Conservation (phyloP, 1,140 invertebrate genomes). For the Potamilus streckersoni region DNA sequence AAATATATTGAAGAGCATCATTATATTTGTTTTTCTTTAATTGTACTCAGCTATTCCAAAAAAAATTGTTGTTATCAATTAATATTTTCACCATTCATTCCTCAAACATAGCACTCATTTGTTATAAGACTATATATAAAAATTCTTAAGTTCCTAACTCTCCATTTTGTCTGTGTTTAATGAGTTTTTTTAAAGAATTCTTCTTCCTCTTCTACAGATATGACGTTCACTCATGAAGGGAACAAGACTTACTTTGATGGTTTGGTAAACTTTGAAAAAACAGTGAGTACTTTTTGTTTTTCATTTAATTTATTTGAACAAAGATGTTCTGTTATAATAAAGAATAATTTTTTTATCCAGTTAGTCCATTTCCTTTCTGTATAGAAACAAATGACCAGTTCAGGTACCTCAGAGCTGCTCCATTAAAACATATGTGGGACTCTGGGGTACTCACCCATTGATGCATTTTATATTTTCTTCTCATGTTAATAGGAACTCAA, state of each 20-base stretch:
- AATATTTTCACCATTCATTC: not conserved
- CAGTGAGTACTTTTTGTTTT: constrained; percentile 68
- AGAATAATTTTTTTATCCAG: not conserved
- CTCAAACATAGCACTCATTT: not conserved
- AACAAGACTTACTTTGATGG: constrained; percentile 87
- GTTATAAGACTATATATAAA: not conserved
- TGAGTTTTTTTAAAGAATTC: not conserved
- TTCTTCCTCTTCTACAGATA: constrained; percentile 71
- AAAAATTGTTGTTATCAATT: too few relatives aligned
- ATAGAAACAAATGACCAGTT: too few relatives aligned
- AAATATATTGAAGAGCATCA: too few relatives aligned
- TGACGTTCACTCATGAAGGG: constrained; percentile 92
- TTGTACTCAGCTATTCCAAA: too few relatives aligned
- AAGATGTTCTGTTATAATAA: too few relatives aligned
- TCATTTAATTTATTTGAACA: not conserved
- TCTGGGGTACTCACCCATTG: too few relatives aligned
- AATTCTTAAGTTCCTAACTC: not conserved
- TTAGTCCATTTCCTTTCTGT: not conserved
- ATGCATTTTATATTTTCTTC: too few relatives aligned
- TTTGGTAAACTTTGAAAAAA: constrained; percentile 91
- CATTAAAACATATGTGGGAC: too few relatives aligned
- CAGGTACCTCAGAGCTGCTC: too few relatives aligned
- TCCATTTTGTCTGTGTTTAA: constrained; percentile 6
- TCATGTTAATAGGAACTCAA: too few relatives aligned
- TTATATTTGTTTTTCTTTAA: not conserved